A percentile compares a stretch with the other conserved stretches of the same genome.
These are phyloP conservation scores for Ips typographus DNA, from an alignment of 1,140 invertebrate species.

Conservation along the genomic window DNA sequence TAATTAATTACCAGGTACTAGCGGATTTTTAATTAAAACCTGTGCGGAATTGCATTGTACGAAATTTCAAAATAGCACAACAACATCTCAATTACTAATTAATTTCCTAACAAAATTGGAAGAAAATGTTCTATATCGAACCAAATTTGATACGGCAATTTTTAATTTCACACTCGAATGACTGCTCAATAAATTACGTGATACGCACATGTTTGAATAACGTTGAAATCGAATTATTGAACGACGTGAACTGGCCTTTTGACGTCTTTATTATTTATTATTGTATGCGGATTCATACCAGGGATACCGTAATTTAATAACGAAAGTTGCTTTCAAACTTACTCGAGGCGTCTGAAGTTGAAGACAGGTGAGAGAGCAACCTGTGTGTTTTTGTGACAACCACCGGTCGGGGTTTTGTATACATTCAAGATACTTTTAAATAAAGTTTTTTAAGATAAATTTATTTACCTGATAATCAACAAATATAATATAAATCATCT, in stretches of 20 bases:
- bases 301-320: constrained; percentile 36
- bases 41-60: too few species aligned
- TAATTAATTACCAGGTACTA: too few species aligned
- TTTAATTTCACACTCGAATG: constrained; percentile 37
- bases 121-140: not conserved
- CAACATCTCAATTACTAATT: too few species aligned
- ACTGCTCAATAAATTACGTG: constrained; percentile 33
- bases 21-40: too few species aligned
- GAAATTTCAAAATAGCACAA: too few species aligned
- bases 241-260: not conserved
- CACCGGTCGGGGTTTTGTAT: constrained; percentile 1
- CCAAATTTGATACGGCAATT: constrained; percentile 34
- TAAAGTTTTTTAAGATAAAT: too few species aligned
- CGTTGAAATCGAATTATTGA: constrained; percentile 19
- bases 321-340: constrained; percentile 34
- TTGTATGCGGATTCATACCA: constrained; percentile 14
- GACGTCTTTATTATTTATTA: constrained; percentile 29
- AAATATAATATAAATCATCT: too few species aligned
- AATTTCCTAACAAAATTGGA: too few species aligned
- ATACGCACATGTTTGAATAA: constrained; percentile 6
- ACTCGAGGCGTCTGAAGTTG: constrained; percentile 24
- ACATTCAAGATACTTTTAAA: too few species aligned
- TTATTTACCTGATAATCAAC: too few species aligned
- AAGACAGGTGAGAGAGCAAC: constrained; percentile 34
- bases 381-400: constrained; percentile 25